These are phyloP conservation scores for Drosophila monieri DNA, from an alignment of 2,888 invertebrate species.

Conservation along the genomic window DNA sequence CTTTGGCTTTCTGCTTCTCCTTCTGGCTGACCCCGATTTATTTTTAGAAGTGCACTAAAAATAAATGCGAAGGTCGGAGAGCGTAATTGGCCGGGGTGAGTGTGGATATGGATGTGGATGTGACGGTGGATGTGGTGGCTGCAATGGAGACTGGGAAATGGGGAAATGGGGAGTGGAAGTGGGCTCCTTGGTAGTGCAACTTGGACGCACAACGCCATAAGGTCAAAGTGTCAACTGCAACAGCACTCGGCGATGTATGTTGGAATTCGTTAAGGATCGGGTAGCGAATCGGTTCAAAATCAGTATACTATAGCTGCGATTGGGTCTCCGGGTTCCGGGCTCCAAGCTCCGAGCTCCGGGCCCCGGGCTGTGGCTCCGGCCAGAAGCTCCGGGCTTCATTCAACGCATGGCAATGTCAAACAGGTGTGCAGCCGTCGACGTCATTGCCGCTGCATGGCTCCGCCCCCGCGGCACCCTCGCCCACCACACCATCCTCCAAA, in stretches of 20 bases:
- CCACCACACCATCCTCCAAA: background rate
- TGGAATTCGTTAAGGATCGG: background rate
- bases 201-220: slow-evolving; percentile 43
- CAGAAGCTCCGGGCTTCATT: slow-evolving; percentile 29
- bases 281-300: background rate
- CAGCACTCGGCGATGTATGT: background rate
- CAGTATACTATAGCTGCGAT: background rate
- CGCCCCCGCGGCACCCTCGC: background rate
- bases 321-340: background rate
- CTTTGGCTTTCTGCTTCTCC: slow-evolving; percentile 16
- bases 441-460: slow-evolving; percentile 66
- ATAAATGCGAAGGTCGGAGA: slow-evolving; percentile 77
- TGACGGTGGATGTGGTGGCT: background rate
- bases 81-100: slow-evolving; percentile 43
- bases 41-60: slow-evolving; percentile 74
- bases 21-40: slow-evolving; percentile 73
- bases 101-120: slow-evolving; percentile 9
- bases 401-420: slow-evolving; percentile 62
- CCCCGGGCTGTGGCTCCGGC: background rate
- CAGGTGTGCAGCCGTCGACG: slow-evolving; percentile 68
- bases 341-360: slow-evolving; percentile 14
- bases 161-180: background rate
- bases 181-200: slow-evolving; percentile 6
- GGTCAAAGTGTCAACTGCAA: slow-evolving; percentile 67
- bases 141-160: background rate